A percentile compares a stretch with the other conserved stretches of the same genome.
phyloP scores from a whole-genome alignment of 2,888 invertebrate genomes.

The Doris montereyensis region DNA sequence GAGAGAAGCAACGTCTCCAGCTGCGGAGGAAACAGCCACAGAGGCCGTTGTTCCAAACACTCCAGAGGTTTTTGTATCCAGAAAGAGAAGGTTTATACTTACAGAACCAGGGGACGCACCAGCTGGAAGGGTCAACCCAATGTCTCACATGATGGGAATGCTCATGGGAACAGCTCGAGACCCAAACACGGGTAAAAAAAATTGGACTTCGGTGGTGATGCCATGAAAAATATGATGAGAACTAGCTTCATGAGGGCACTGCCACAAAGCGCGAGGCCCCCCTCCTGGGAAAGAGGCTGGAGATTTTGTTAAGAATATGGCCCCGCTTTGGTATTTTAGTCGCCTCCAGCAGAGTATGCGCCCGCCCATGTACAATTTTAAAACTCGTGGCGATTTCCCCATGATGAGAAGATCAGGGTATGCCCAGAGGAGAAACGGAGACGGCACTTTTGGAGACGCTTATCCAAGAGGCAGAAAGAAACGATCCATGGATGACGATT shows the following conservation, averaged over 20 bases:
- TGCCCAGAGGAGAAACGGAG: slow-evolving; percentile 2
- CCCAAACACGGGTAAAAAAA: slow-evolving; percentile 33
- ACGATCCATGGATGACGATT: slow-evolving; percentile 3
- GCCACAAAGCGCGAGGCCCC: background rate
- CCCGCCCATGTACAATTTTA: background rate
- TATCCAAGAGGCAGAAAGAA: slow-evolving; percentile 24
- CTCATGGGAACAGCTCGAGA: slow-evolving; percentile 25
- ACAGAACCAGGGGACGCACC: background rate
- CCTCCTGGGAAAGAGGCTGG: slow-evolving; percentile 30
- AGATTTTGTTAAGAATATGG: slow-evolving; percentile 28
- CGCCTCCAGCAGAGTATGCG: background rate
- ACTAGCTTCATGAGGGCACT: slow-evolving; percentile 9
- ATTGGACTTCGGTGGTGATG: slow-evolving; percentile 29
- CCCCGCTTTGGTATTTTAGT: slow-evolving; percentile 21
- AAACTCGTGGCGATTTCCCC: background rate
- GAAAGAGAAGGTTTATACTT: slow-evolving; percentile 25
- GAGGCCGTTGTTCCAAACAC: background rate
- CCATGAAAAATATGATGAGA: slow-evolving; percentile 28
- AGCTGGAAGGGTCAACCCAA: background rate
- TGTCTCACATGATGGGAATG: background rate
- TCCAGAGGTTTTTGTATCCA: background rate
- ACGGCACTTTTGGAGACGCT: slow-evolving; percentile 29
- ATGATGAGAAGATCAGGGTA: background rate
- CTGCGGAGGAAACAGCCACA: background rate
- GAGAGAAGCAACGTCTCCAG: background rate